Evolutionary conservation across 1,140 invertebrate species (phyloP), one percentile per base, ranked within the genome.

Genomic region (Onthophagus taurus): DNA sequence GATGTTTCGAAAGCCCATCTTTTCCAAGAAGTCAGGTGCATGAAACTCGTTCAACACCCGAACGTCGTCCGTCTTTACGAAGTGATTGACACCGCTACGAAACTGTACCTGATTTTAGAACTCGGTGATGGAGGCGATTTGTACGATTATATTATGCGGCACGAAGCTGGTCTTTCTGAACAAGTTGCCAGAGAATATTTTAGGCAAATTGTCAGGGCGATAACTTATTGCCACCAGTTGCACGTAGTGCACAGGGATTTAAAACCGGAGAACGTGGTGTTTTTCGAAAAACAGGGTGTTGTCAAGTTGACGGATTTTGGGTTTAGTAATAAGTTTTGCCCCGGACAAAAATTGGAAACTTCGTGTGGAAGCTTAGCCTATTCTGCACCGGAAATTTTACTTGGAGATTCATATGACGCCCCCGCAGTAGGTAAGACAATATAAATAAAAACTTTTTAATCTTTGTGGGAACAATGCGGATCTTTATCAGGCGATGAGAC

Each of bases 301-400:
- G 96, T 99, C 2, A 99, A 99, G 74, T 75, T 99, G 42, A 99
- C 97, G 36, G 97, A 99, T 69, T 99, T 99, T 74, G 96, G 97
- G 24, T 99, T 99, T 69, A 96, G 92, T 65, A 92, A 90, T 72
- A 82, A 91, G 66, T 99, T 96, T 70, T 89, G 82, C 61, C 95
- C 95, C 18, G 94, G 93, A 7, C 90, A 97, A 68, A 97, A 97
- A 66, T 69, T 99, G 52, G 89, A 97, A 67, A 99, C 97, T 12
- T 97, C 92, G 4, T 99, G 97, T 72, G 97, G 97, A n/a, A 96
- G 93, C 45, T 71, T 99, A 51, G 96, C 96, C 4, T 99, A 99
- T 72, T 99, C 96, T 9, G 96, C 97, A 2, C 97, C 97, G 4
- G 97, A 99, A 74, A 99, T 99, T 59, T 72, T 99, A 38, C 74